A percentile compares a stretch with the other conserved stretches of the same genome.
Conservation (phyloP, 1,140 invertebrate species). For the Brachystomella parvula region DNA sequence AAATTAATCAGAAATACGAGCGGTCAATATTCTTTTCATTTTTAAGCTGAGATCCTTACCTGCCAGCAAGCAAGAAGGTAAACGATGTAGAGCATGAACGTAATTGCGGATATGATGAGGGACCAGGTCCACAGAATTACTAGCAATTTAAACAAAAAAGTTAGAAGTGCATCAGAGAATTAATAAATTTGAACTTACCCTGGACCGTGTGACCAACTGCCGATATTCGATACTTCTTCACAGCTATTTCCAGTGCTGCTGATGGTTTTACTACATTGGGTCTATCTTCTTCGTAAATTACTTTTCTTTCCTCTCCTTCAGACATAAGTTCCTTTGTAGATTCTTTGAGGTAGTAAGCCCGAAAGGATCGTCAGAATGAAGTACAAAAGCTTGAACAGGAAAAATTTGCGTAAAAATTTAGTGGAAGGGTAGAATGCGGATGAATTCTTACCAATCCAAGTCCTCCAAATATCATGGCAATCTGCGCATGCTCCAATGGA, state of each 20-base stretch:
- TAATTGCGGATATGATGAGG: not conserved
- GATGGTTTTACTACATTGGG: too few relatives aligned
- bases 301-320: too few relatives aligned
- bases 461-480: not conserved
- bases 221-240: too few relatives aligned
- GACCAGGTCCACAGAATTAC: not conserved
- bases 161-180: too few relatives aligned
- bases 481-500: not conserved
- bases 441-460: not conserved
- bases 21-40: conserved; percentile 28
- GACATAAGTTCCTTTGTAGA: not conserved
- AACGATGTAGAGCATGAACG: conserved; percentile 1
- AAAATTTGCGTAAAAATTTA: not conserved
- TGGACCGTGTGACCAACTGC: not conserved
- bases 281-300: too few relatives aligned
- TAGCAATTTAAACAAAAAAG: too few relatives aligned
- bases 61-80: not conserved
- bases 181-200: not conserved
- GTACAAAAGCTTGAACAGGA: not conserved
- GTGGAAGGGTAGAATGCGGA: too few relatives aligned
- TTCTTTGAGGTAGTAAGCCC: not conserved
- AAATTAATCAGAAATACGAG: conserved; percentile 13
- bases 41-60: not conserved
- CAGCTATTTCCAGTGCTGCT: not conserved
- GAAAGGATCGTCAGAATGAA: not conserved